phyloP scores from a whole-genome alignment of 1,140 invertebrate species.

The Subanguina moxae region DNA sequence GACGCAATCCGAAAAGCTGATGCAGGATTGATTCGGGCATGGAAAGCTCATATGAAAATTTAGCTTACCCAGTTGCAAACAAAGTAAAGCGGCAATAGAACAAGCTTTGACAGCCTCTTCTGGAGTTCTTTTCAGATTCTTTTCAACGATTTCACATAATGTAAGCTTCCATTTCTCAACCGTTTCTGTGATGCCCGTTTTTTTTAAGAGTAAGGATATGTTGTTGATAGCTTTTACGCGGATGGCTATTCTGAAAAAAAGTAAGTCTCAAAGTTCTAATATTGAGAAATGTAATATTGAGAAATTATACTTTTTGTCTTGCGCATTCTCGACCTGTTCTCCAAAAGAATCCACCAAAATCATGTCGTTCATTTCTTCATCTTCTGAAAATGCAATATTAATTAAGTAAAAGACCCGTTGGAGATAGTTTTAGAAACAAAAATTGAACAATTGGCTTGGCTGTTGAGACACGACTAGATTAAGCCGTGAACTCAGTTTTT shows the following conservation, averaged over 20 bases:
- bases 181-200: slow-evolving; percentile 35
- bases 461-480: too few relatives aligned
- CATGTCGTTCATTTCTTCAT: slow-evolving; percentile 25
- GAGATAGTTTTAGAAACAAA: background rate
- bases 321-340: slow-evolving; percentile 37
- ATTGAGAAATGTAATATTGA: background rate
- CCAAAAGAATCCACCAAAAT: slow-evolving; percentile 34
- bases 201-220: slow-evolving; percentile 24
- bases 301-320: slow-evolving; percentile 40
- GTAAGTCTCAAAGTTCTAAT: slow-evolving; percentile 7
- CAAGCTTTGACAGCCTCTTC: slow-evolving; percentile 36
- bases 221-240: slow-evolving; percentile 40
- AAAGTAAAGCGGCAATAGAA: slow-evolving; percentile 29
- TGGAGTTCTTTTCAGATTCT: slow-evolving; percentile 42
- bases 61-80: slow-evolving; percentile 31
- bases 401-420: background rate
- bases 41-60: too few relatives aligned
- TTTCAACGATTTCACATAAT: slow-evolving; percentile 36
- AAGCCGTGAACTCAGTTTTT: too few relatives aligned
- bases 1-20: too few relatives aligned
- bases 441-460: background rate
- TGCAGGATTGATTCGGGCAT: too few relatives aligned
- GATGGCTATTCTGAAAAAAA: slow-evolving; percentile 29
- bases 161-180: slow-evolving; percentile 38
- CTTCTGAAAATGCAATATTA: slow-evolving; percentile 21